These are phyloP conservation scores for Ploceus nigricollis DNA, from an alignment of 2,113 vertebrate species.

Conservation along the genomic window DNA sequence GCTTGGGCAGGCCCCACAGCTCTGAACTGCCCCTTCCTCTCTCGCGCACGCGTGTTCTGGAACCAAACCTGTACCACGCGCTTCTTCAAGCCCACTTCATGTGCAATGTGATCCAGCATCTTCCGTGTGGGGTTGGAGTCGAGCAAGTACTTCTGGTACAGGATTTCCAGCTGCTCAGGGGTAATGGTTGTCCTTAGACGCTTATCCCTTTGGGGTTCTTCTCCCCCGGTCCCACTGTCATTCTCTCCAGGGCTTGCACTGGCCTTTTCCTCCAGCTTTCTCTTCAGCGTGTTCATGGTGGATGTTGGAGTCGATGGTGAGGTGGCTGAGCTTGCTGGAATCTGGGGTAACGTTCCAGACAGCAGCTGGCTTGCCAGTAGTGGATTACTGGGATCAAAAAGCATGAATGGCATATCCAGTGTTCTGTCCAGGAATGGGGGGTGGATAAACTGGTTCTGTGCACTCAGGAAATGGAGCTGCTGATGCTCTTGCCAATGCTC, in stretches of 20 bases:
- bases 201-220: constrained; percentile 96
- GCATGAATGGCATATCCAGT: constrained; percentile 97
- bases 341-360: constrained; percentile 90
- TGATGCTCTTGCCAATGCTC: constrained; percentile 99
- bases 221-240: constrained; percentile 92
- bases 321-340: constrained; percentile 90
- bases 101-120: constrained; percentile 98
- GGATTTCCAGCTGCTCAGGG: constrained; percentile 94
- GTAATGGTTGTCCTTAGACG: constrained; percentile 97
- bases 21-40: constrained; percentile 96
- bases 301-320: constrained; percentile 94
- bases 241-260: constrained; percentile 94
- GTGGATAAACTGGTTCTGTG: constrained; percentile 98
- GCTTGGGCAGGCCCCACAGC: constrained; percentile 96
- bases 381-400: constrained; percentile 97
- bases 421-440: constrained; percentile 94
- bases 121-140: constrained; percentile 98
- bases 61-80: constrained; percentile 99
- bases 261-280: constrained; percentile 97
- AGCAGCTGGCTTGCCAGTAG: constrained; percentile 93
- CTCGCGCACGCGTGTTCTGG: constrained; percentile 95
- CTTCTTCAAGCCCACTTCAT: constrained; percentile 97
- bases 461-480: constrained; percentile 96
- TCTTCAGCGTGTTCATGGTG: constrained; percentile 95
- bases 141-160: constrained; percentile 97